Evolutionary conservation across 1,140 invertebrate genomes (phyloP), one percentile per base, ranked within the genome.

Genomic region (Leucophenga varia): DNA sequence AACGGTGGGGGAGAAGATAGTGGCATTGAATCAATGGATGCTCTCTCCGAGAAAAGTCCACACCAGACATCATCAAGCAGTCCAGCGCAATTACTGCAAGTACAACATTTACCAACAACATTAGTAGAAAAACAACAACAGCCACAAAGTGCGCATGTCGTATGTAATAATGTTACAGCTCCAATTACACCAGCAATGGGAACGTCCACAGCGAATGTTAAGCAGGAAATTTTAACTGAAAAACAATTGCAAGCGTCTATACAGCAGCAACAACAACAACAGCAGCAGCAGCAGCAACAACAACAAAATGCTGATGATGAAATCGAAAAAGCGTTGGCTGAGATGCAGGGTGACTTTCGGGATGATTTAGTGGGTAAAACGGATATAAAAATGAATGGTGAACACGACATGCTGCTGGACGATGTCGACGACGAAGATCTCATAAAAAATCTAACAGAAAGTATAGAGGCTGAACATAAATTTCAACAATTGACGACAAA

Each of bases 1-100:
- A 72, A 69, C 35, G 79, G 78, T 17, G 82, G 84, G 49, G 90
- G 90, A 16, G 91, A 95, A 73, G 91, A 94, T 76, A 93, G 90
- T 31, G 91, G 91, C 2, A 93, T 95, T 14, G 91, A 95, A 70
- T 93, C 90, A 4, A 93, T 93, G 91, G 91, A 95, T 67, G 91
- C 91, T 2, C 73, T 93, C 3, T 93, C 90, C 17, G 91, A 95
- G 64, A 95, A 95, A 69, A 92, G 89, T 53, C 91, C 91, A 3
- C 91, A 93, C 71, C 90, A 93, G 70, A 86, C 82, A 21, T 80
- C 80, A 43, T 84, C 82, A 20, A 63, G 67, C 43, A 71, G 59
- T 52, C 67, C 67, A n/a, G 57, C 59, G 12, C 68, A 73, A 36
- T 41, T 30, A 14, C 40, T 61, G 34, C 51, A 57, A 20, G 47